Evolutionary conservation across 2,797 vertebrate species (phyloP).

Genomic region (Leuciscus waleckii): DNA sequence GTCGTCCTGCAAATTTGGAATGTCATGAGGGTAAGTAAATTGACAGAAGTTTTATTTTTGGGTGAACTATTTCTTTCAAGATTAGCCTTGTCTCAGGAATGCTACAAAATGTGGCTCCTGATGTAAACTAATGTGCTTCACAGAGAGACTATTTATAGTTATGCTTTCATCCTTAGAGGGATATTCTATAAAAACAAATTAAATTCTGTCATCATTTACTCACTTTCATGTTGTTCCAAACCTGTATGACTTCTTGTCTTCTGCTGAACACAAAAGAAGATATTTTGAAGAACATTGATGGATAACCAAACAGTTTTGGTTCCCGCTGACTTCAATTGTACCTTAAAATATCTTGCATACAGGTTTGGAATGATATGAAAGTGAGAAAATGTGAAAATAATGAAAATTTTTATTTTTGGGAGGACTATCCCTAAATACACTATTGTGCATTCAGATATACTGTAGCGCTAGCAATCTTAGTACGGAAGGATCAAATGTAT

Average conservation of each 20-base stretch:
- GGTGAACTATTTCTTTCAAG: background rate
- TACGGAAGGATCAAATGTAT: background rate
- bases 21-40: background rate
- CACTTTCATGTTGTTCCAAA: background rate
- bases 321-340: background rate
- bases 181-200: background rate
- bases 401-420: background rate
- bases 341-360: background rate
- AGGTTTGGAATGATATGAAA: background rate
- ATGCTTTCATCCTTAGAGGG: background rate
- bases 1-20: background rate
- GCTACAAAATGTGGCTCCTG: background rate
- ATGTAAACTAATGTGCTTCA: constrained; percentile 9
- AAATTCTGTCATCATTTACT: too few relatives aligned
- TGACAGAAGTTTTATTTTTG: background rate
- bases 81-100: background rate
- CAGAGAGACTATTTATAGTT: background rate
- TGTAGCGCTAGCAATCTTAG: background rate
- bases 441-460: background rate
- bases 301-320: background rate
- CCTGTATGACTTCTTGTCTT: background rate
- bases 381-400: background rate
- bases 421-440: background rate
- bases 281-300: background rate
- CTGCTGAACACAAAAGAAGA: background rate